Percentiles rank a stretch among this genome's conserved stretches.
phyloP scores from a whole-genome alignment of 2,888 invertebrate species.

The Phytoseiulus persimilis region DNA sequence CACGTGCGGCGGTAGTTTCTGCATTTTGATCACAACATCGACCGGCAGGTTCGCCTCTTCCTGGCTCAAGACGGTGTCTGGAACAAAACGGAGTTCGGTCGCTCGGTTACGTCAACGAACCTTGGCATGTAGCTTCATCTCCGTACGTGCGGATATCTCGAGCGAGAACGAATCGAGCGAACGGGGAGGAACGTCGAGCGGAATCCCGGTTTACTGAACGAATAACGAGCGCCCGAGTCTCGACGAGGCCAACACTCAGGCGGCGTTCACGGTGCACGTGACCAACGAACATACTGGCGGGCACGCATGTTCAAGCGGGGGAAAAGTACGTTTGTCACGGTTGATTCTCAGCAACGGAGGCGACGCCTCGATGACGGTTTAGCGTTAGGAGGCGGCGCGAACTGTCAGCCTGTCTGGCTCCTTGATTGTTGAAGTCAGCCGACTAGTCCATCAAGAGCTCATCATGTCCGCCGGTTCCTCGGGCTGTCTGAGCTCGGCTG shows the following conservation, averaged over 20 bases:
- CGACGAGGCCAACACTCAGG: too few species aligned
- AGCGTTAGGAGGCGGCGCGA: neutral
- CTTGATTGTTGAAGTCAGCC: neutral
- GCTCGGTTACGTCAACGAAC: neutral
- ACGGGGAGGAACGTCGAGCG: neutral
- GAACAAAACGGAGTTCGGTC: neutral
- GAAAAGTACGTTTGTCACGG: neutral
- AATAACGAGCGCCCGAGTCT: too few species aligned
- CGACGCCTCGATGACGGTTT: neutral
- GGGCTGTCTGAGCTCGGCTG: neutral
- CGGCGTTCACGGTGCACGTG: too few species aligned
- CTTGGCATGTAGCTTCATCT: neutral
- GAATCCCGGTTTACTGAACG: too few species aligned
- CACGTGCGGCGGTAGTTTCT: conserved; percentile 28
- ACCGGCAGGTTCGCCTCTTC: conserved; percentile 15
- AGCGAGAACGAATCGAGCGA: neutral
- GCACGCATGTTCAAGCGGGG: neutral
- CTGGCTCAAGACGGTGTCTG: conserved; percentile 27
- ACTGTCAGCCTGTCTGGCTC: neutral
- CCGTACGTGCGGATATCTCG: neutral
- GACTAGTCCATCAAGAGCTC: neutral
- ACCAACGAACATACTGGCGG: neutral
- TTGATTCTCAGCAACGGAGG: neutral
- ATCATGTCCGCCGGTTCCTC: neutral
- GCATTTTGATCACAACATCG: conserved; percentile 31